These are phyloP conservation scores for Gnatocerus cornutus DNA, from an alignment of 2,888 invertebrate species.

Conservation along the genomic window DNA sequence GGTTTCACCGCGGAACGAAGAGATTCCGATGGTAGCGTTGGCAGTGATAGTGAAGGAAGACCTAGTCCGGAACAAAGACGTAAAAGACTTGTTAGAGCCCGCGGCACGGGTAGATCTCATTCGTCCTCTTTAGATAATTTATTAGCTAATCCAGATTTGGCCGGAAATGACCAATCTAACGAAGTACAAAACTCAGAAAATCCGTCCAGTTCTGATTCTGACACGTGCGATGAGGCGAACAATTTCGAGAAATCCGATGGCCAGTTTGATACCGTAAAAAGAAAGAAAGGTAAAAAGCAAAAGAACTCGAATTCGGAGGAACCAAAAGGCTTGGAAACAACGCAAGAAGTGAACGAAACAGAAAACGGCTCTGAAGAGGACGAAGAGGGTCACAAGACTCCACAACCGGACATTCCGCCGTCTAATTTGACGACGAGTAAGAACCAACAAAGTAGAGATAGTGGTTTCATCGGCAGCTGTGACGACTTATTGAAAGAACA, in stretches of 20 bases:
- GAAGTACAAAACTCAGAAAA: conserved; percentile 73
- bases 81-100: conserved; percentile 85
- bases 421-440: conserved; percentile 77
- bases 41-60: conserved; percentile 91
- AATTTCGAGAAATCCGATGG: conserved; percentile 82
- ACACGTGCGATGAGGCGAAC: conserved; percentile 79
- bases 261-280: conserved; percentile 87
- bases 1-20: conserved; percentile 85
- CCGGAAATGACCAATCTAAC: conserved; percentile 65
- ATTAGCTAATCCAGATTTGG: conserved; percentile 76
- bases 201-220: conserved; percentile 82
- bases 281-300: conserved; percentile 86
- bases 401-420: conserved; percentile 78
- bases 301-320: conserved; percentile 76
- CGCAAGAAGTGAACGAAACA: conserved; percentile 75
- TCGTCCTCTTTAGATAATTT: conserved; percentile 88
- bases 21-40: conserved; percentile 90
- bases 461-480: conserved; percentile 91
- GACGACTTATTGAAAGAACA: conserved; percentile 86
- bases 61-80: conserved; percentile 91
- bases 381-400: conserved; percentile 80
- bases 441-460: conserved; percentile 89
- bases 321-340: conserved; percentile 78
- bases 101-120: conserved; percentile 88
- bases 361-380: conserved; percentile 78